Base-by-base conservation (phyloP, 2,797 vertebrate genomes). In the Esox masquinongy region DNA sequence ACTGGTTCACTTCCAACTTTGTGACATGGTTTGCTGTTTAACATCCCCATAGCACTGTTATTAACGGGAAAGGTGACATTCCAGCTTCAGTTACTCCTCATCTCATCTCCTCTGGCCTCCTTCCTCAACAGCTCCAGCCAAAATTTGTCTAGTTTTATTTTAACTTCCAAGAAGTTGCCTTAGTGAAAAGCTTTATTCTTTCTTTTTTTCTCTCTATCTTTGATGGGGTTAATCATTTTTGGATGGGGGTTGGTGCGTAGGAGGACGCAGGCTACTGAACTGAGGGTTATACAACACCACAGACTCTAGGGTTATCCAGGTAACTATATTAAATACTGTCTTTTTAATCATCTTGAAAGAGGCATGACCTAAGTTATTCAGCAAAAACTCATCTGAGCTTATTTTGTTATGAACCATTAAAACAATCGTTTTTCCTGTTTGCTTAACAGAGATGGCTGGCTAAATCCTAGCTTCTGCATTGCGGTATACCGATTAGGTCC, bases 141-240 rank as follows among this genome's bases (percentile, higher is more conserved):
- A 61, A 22, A 26, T 61, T 91, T 82, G 91, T 90, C 91, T 90
- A 89, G 90, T 74, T 77, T 95, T 95, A 26, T 76, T 49, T 64
- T 81, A 94, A 95, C 94, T 94, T 95, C 95, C 95, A 90, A 96
- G 95, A 96, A 95, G 95, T 96, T 96, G 94, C 89, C 92, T 51
- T 69, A 76, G 56, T 31, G 17, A 72, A 77, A 77, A 72, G 80
- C 77, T 81, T 56, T 47, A 43, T 6, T 43, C 9, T 79, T 82
- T 72, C 88, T 85, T 92, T 87, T 93, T 86, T 83, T 90, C 86
- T 39, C 36, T 43, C 8, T 47, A 1, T 14, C 43, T 47, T 87
- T 85, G 76, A 77, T 75, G 74, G 43, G 76, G 80, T 73, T 78
- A 72, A 61, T 72, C 12, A 68, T 43, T 79, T 79, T 63, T n/a